Evolutionary conservation across 2,888 invertebrate species (phyloP).

Genomic region (Hyposoter dolosus): DNA sequence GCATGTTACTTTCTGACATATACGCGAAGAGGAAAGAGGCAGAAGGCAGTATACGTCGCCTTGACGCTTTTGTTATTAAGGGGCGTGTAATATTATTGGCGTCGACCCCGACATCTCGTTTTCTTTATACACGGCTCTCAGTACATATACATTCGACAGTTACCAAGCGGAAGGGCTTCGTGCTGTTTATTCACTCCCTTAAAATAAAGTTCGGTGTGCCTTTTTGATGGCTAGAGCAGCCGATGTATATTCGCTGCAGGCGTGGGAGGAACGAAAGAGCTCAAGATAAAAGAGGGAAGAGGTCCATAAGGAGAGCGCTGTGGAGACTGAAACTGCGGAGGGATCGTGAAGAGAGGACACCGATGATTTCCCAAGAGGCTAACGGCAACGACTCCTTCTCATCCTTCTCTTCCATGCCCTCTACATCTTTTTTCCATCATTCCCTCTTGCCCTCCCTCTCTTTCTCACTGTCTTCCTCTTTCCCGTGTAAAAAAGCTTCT

Average conservation of each 20-base stretch:
- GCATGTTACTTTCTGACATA: conserved; percentile 32
- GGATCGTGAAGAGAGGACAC: conserved; percentile 76
- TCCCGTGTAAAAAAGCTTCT: conserved; percentile 38
- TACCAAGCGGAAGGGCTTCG: background rate
- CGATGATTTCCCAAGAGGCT: conserved; percentile 80
- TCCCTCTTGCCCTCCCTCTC: conserved; percentile 57
- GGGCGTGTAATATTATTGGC: conserved; percentile 45
- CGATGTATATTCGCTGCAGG: conserved; percentile 12
- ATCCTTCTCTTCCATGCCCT: conserved; percentile 56
- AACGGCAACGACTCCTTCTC: conserved; percentile 72
- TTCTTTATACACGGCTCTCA: conserved; percentile 1
- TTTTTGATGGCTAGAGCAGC: conserved; percentile 2
- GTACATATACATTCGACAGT: background rate
- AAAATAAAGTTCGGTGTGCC: background rate
- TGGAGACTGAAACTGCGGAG: conserved; percentile 61
- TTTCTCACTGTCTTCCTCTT: conserved; percentile 59
- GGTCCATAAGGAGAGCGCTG: conserved; percentile 34
- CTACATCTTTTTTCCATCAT: conserved; percentile 45
- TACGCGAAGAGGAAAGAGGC: background rate
- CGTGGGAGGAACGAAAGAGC: conserved; percentile 30
- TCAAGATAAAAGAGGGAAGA: conserved; percentile 30
- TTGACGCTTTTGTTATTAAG: conserved; percentile 54
- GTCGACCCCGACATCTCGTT: conserved; percentile 44
- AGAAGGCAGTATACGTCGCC: conserved; percentile 3
- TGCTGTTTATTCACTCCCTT: background rate